Evolutionary conservation across 2,888 invertebrate genomes (phyloP).

Genomic region (Teinopalpus imperialis): DNA sequence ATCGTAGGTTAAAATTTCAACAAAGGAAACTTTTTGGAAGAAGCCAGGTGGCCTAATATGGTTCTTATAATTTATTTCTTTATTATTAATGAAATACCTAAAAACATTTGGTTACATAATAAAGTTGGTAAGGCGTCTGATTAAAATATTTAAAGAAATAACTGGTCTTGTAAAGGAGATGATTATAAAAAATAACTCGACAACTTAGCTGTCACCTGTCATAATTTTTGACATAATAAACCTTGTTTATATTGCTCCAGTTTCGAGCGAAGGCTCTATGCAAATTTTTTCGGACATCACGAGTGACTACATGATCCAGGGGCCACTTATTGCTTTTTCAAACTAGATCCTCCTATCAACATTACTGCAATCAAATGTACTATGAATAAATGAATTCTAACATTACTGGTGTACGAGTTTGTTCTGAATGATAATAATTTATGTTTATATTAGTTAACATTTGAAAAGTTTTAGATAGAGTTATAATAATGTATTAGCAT

Average conservation of each 20-base stretch:
- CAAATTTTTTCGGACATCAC: constrained; percentile 56
- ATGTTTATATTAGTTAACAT: too few relatives aligned
- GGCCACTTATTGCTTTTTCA: constrained; percentile 40
- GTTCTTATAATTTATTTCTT: too few relatives aligned
- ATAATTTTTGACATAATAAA: constrained; percentile 26
- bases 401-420: constrained; percentile 28
- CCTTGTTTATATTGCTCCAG: constrained; percentile 37
- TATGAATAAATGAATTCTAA: constrained; percentile 68
- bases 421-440: constrained; percentile 14
- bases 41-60: too few relatives aligned
- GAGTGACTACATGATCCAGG: constrained; percentile 33
- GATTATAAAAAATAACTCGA: constrained; percentile 14
- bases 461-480: too few relatives aligned
- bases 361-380: constrained; percentile 46
- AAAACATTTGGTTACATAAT: too few relatives aligned
- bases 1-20: too few relatives aligned
- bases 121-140: too few relatives aligned
- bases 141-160: too few relatives aligned
- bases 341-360: constrained; percentile 32
- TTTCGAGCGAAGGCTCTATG: constrained; percentile 59
- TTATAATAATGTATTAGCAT: too few relatives aligned
- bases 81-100: too few relatives aligned
- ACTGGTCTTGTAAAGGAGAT: constrained; percentile 12
- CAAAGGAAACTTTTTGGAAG: too few relatives aligned
- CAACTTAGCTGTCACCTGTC: constrained; percentile 27